Percentiles rank a stretch among this genome's conserved stretches.
phyloP scores from a whole-genome alignment of 2,888 invertebrate species.

The Callinectes sapidus region DNA sequence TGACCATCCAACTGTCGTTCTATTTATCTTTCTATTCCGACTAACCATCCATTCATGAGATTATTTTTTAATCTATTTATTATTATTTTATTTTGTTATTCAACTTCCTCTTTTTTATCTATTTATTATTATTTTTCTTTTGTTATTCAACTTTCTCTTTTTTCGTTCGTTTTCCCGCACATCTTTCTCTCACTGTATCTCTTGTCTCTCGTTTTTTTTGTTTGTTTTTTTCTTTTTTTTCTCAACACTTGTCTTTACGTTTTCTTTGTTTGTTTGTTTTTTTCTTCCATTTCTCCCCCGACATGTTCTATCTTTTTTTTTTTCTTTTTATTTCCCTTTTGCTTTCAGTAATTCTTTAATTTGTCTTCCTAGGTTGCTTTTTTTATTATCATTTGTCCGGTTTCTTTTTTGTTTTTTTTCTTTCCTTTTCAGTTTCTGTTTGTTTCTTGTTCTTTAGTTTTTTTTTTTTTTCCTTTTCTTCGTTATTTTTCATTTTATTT shows the following conservation, averaged over 20 bases:
- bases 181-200: neutral
- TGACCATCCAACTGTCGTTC: too few relatives aligned
- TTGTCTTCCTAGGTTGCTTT: neutral
- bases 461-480: neutral
- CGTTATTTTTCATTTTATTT: neutral
- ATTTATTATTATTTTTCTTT: too few relatives aligned
- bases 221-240: neutral
- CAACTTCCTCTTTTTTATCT: too few relatives aligned
- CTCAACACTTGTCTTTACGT: neutral
- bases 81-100: too few relatives aligned
- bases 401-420: neutral
- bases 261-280: neutral
- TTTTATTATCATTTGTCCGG: neutral
- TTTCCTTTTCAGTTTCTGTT: neutral
- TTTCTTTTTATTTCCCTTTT: neutral
- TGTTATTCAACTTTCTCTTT: too few relatives aligned
- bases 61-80: too few relatives aligned
- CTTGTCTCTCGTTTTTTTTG: neutral
- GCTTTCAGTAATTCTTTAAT: neutral
- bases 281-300: neutral
- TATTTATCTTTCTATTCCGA: too few relatives aligned
- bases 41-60: too few relatives aligned
- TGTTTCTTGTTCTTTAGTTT: neutral
- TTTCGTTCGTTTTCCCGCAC: neutral
- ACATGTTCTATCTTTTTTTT: neutral